Conservation (phyloP, 1,140 invertebrate species). For the Drosophila chauvacae region DNA sequence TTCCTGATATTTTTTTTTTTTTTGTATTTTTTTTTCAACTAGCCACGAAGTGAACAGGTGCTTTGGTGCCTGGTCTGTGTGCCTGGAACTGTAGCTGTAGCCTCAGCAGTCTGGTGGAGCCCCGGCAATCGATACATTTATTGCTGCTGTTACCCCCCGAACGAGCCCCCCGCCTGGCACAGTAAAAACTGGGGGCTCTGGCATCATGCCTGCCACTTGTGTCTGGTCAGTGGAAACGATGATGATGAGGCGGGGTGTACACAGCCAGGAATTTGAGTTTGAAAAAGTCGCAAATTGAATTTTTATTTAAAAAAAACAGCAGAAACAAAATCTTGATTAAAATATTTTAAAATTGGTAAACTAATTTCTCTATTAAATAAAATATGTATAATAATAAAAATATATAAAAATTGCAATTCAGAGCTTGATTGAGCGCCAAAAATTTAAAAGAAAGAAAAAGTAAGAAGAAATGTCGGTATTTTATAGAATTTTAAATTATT, state of each 20-base stretch:
- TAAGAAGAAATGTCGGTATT: too few species aligned
- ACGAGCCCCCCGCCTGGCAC: neutral
- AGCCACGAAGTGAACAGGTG: constrained; percentile 60
- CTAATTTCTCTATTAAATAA: too few species aligned
- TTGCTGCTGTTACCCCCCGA: constrained; percentile 33
- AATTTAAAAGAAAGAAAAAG: too few species aligned
- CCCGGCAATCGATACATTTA: constrained; percentile 66
- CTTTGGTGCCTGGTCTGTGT: constrained; percentile 39
- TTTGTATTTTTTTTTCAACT: constrained; percentile 24
- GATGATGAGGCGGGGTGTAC: constrained; percentile 3
- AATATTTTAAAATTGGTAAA: too few species aligned
- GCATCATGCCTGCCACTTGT: constrained; percentile 54
- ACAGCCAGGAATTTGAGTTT: neutral
- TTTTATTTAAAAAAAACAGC: too few species aligned
- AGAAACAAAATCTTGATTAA: too few species aligned
- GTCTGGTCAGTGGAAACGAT: constrained; percentile 26
- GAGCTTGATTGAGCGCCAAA: too few species aligned
- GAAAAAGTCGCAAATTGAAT: too few species aligned
- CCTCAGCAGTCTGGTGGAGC: constrained; percentile 35
- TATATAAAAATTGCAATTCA: too few species aligned
- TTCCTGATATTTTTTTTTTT: constrained; percentile 16
- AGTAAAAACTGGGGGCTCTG: constrained; percentile 32
- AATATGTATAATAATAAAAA: too few species aligned
- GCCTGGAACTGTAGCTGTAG: constrained; percentile 15
- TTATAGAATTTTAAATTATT: too few species aligned